Evolutionary conservation across 1,140 invertebrate genomes (phyloP).

Genomic region (Brachystomella parvula): DNA sequence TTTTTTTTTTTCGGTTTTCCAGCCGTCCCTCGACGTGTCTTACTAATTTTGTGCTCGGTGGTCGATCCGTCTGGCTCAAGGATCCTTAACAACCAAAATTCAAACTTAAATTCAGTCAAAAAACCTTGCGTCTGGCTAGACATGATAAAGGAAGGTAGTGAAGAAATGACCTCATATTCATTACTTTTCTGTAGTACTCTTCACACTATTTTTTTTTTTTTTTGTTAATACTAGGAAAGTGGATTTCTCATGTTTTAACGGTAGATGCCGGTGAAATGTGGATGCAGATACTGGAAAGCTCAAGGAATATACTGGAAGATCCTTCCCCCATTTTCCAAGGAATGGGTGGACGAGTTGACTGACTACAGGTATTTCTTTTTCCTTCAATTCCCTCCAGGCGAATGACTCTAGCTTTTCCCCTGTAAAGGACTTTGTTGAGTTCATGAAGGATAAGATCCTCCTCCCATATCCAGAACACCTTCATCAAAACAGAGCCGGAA

Average conservation of each 20-base stretch:
- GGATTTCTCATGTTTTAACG: conserved; percentile 84
- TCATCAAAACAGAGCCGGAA: background rate
- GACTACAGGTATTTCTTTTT: conserved; percentile 61
- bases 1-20: conserved; percentile 29
- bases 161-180: background rate
- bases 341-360: conserved; percentile 79
- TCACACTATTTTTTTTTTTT: too few relatives aligned
- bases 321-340: conserved; percentile 91
- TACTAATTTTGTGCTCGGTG: conserved; percentile 90
- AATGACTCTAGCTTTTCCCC: conserved; percentile 40
- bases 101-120: too few relatives aligned
- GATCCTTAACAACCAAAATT: too few relatives aligned
- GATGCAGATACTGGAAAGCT: conserved; percentile 80
- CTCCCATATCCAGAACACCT: conserved; percentile 48
- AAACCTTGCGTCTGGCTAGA: too few relatives aligned
- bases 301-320: conserved; percentile 82
- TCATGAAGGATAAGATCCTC: conserved; percentile 77
- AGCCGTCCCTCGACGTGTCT: conserved; percentile 86
- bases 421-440: conserved; percentile 83
- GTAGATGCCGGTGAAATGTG: conserved; percentile 94
- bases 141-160: conserved; percentile 68
- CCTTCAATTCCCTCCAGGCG: background rate
- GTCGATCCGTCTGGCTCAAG: conserved; percentile 82
- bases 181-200: background rate
- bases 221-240: conserved; percentile 54